Evolutionary conservation across 2,888 invertebrate genomes (phyloP).

Genomic region (Drosophila putrida): DNA sequence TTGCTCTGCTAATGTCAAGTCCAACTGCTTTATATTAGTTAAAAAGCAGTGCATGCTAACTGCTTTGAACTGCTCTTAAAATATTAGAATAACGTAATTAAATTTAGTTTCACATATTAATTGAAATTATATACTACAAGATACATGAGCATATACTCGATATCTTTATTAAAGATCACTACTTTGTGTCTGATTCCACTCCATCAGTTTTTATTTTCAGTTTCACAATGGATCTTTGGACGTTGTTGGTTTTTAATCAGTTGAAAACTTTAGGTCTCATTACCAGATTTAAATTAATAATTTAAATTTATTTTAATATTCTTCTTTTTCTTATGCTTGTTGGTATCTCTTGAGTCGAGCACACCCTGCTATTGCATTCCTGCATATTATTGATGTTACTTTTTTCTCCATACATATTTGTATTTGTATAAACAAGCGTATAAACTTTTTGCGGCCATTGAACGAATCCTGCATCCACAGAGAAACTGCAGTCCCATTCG

Average conservation of each 20-base stretch:
- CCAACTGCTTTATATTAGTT: neutral
- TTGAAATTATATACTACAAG: too few species aligned
- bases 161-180: too few species aligned
- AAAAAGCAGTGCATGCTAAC: neutral
- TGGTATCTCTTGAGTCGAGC: constrained; percentile 21
- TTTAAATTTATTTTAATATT: too few species aligned
- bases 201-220: too few species aligned
- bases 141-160: too few species aligned
- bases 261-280: too few species aligned
- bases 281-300: too few species aligned
- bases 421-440: constrained; percentile 51
- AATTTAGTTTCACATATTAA: too few species aligned
- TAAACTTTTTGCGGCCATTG: constrained; percentile 38
- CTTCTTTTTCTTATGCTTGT: neutral
- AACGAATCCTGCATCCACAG: constrained; percentile 42
- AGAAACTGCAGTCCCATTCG: constrained; percentile 26
- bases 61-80: constrained; percentile 2
- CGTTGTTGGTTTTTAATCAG: too few species aligned
- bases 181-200: too few species aligned
- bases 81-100: too few species aligned
- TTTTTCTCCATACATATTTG: constrained; percentile 31
- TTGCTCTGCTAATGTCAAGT: neutral
- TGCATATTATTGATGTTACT: constrained; percentile 46
- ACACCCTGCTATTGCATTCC: neutral
- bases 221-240: too few species aligned